Evolutionary conservation across 2,797 vertebrate genomes (phyloP).

Genomic region (Natrix natrix): DNA sequence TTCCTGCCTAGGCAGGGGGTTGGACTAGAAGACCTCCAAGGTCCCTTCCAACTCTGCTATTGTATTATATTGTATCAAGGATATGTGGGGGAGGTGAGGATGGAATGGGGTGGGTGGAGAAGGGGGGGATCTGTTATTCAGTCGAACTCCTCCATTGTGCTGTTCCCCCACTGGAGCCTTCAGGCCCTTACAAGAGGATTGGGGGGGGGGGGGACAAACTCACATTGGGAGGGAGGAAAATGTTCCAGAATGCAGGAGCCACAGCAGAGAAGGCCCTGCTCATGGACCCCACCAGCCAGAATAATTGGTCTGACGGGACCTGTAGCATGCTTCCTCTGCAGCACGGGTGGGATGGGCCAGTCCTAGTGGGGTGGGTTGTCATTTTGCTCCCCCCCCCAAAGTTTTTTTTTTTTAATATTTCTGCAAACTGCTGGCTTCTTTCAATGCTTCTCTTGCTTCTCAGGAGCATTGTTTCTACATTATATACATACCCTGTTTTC

Average conservation of each 20-base stretch:
- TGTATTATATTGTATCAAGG: too few relatives aligned
- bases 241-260: background rate
- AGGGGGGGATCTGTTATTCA: background rate
- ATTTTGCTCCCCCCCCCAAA: background rate
- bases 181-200: background rate
- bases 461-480: background rate
- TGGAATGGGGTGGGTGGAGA: too few relatives aligned
- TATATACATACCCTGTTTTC: too few relatives aligned
- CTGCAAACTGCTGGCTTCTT: background rate
- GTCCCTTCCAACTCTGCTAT: too few relatives aligned
- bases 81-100: too few relatives aligned
- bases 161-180: background rate
- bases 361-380: too few relatives aligned
- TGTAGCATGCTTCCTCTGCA: too few relatives aligned
- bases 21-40: too few relatives aligned
- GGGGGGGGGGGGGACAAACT: background rate
- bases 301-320: background rate
- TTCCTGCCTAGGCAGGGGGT: too few relatives aligned
- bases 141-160: background rate
- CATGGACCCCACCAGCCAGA: background rate
- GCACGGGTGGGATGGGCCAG: background rate
- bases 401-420: background rate
- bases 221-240: background rate
- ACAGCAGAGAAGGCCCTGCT: background rate
- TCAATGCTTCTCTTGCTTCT: background rate